These are phyloP conservation scores for Excalfactoria chinensis DNA, from an alignment of 2,113 vertebrate species.

Conservation along the genomic window DNA sequence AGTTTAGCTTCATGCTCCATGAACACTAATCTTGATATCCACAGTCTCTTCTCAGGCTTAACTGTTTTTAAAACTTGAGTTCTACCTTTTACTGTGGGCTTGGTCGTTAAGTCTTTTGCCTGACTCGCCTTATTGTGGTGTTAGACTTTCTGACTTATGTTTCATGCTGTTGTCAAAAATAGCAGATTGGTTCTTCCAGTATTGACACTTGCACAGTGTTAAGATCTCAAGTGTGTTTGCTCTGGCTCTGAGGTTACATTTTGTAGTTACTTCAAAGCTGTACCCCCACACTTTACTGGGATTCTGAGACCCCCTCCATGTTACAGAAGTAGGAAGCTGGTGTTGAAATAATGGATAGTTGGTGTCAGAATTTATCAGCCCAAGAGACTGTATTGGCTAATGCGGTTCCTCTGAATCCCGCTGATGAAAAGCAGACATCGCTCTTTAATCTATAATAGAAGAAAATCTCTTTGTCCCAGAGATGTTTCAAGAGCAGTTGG, in stretches of 20 bases:
- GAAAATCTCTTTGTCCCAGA: not conserved
- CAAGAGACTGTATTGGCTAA: not conserved
- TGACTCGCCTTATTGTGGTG: not conserved
- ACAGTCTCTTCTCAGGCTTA: not conserved
- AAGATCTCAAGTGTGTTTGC: constrained; percentile 10
- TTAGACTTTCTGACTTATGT: not conserved
- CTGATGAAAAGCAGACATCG: constrained; percentile 25
- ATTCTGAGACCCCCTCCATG: not conserved
- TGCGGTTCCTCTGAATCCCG: not conserved
- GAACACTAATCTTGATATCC: not conserved
- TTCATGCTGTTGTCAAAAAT: not conserved
- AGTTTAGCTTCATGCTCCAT: not conserved
- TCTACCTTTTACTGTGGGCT: not conserved
- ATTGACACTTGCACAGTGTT: not conserved
- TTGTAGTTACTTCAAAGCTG: not conserved
- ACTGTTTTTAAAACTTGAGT: not conserved
- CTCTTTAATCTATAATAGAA: not conserved
- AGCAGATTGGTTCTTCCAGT: not conserved
- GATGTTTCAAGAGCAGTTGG: not conserved
- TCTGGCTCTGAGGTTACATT: constrained; percentile 1
- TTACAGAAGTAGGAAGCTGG: not conserved
- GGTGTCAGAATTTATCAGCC: not conserved
- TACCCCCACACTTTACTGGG: not conserved
- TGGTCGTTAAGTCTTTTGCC: not conserved
- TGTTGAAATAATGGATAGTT: constrained; percentile 30